Base-by-base conservation (phyloP, 92 coral and sea anemone genomes). In the Phenganax marumi region DNA sequence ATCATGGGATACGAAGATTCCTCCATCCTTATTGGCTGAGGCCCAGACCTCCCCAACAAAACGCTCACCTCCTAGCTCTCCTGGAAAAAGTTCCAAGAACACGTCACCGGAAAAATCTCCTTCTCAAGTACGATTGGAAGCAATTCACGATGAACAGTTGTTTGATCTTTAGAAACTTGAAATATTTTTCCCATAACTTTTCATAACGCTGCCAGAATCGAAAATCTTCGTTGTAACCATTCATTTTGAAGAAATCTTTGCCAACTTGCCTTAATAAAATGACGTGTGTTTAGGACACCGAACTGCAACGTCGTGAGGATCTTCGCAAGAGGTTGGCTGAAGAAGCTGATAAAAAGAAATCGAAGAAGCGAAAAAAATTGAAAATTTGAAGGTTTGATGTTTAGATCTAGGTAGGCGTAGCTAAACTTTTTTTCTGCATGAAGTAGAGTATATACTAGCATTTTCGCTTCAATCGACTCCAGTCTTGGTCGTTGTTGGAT, bases 251-350 rank as follows among this genome's bases (percentile, higher is more conserved):
- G 43, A 33, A 33, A 46, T 52, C 3, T 76, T 56, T 76, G 22
- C 63, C 8, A 33, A 21, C 68, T 9, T 76, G 12, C 4, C 12
- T 51, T 52, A 46, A 18, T 6, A 52, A 76, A 76, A 16, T 77
- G 51, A 22, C 16, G 62, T 85, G 55, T 49, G 50, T 85, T 9
- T 65, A 95, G 98, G 96, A 92, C 52, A 76, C 85, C 69, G 98
- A 95, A 75, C 91, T 95, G 68, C 91, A 87, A 50, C 91, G 98
- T 77, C 93, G 97, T 6, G 96, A 90, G 46, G 93, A 86, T 21
- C 88, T 95, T 25, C 89, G 88, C 47, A 82, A 88, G 77, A 92
- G 87, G 68, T 84, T 95, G 24, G 96, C 94, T 22, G 97, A 90
- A 19, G 96, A 95, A 86, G 90, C 91, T 0, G 96, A 95, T 76